A percentile compares a stretch with the other conserved stretches of the same genome.
Evolutionary conservation across 2,888 invertebrate genomes (phyloP).

Genomic region (Leucania comma): DNA sequence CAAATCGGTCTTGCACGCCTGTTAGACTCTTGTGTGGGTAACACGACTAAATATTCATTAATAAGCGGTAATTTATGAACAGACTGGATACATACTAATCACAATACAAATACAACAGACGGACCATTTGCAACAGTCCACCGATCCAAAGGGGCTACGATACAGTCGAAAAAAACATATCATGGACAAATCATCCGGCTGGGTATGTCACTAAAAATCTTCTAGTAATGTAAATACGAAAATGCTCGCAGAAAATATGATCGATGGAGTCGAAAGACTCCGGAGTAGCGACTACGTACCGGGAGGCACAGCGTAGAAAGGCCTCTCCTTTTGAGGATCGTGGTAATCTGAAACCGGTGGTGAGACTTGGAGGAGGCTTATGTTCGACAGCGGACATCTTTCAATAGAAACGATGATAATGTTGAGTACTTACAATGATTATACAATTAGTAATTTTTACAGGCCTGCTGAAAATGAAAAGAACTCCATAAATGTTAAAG

Average conservation of each 20-base stretch:
- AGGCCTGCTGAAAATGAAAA: conserved; percentile 44
- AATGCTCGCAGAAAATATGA: neutral
- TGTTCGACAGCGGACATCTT: too few species aligned
- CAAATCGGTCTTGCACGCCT: neutral
- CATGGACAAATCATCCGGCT: conserved; percentile 46
- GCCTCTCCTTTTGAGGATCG: too few species aligned
- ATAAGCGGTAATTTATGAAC: conserved; percentile 2
- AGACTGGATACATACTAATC: conserved; percentile 13
- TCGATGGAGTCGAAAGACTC: too few species aligned
- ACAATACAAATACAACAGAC: conserved; percentile 29
- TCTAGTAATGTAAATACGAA: neutral
- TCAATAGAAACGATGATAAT: too few species aligned
- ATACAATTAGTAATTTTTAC: neutral
- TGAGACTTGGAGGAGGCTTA: too few species aligned
- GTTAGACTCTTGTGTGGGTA: neutral
- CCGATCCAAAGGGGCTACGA: conserved; percentile 52
- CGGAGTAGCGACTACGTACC: too few species aligned
- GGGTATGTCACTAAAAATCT: conserved; percentile 31
- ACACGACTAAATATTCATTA: neutral
- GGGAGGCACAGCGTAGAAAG: too few species aligned
- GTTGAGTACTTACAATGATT: neutral
- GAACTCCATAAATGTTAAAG: neutral
- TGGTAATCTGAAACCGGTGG: too few species aligned
- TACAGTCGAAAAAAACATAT: conserved; percentile 50
- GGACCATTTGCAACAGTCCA: conserved; percentile 39